Evolutionary conservation across 2,113 vertebrate species (phyloP).

Genomic region (Phyllopteryx taeniolatus): DNA sequence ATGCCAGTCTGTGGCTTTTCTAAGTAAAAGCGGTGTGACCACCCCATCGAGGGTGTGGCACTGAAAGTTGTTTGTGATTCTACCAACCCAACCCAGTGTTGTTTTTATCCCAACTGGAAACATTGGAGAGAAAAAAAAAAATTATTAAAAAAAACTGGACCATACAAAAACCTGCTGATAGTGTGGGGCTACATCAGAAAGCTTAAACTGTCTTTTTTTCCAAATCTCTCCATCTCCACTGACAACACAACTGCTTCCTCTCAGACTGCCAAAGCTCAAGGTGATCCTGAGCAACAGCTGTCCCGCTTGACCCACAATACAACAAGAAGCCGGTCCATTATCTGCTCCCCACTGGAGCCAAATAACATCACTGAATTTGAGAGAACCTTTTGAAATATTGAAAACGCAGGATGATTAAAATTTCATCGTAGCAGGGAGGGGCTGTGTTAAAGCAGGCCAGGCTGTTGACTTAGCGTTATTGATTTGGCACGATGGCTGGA

Average conservation of each 20-base stretch:
- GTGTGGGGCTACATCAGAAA: background rate
- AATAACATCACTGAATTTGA: slow-evolving; percentile 16
- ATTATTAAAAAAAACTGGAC: no score
- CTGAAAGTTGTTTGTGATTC: slow-evolving; percentile 15
- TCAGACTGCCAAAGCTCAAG: background rate
- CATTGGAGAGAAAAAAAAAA: background rate
- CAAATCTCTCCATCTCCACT: background rate
- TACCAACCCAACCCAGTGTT: slow-evolving; percentile 18
- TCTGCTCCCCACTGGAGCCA: slow-evolving; percentile 13
- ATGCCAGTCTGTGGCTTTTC: slow-evolving; percentile 25
- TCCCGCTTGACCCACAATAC: background rate
- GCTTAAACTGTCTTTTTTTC: background rate
- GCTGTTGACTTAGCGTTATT: slow-evolving; percentile 69
- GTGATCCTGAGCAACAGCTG: slow-evolving; percentile 5
- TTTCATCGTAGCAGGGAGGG: slow-evolving; percentile 39
- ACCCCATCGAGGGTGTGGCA: slow-evolving; percentile 44
- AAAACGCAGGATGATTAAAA: slow-evolving; percentile 41
- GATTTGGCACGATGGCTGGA: slow-evolving; percentile 23
- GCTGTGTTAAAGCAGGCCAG: slow-evolving; percentile 18
- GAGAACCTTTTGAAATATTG: slow-evolving; percentile 54
- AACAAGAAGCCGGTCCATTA: background rate
- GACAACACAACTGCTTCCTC: background rate
- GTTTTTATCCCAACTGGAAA: slow-evolving; percentile 7
- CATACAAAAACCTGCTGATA: background rate
- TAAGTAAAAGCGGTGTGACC: slow-evolving; percentile 11